Evolutionary conservation across 37 sponge, comb jelly and placozoan genomes (phyloP).

Genomic region (Aphrocallistes beatrix): DNA sequence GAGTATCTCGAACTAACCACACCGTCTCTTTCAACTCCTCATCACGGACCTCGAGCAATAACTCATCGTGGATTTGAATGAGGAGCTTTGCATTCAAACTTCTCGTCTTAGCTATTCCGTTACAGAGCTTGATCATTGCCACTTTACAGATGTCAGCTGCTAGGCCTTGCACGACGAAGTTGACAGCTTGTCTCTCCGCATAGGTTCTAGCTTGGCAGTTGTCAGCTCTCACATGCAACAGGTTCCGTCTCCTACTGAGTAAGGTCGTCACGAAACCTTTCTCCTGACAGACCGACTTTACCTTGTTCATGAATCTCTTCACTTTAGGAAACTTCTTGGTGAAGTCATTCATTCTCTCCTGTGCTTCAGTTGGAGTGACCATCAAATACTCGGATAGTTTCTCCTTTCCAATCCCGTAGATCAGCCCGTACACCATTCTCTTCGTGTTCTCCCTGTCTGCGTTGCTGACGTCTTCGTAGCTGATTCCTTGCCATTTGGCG

Average conservation of each 20-base stretch:
- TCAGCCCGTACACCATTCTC: constrained; percentile 61
- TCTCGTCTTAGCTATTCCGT: not conserved
- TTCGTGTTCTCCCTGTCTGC: constrained; percentile 62
- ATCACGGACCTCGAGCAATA: constrained; percentile 59
- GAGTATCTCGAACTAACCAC: constrained; percentile 15
- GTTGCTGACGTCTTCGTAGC: constrained; percentile 20
- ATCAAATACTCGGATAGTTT: constrained; percentile 50
- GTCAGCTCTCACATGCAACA: constrained; percentile 32
- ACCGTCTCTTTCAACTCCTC: constrained; percentile 25
- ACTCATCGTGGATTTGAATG: constrained; percentile 77
- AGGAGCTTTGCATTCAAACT: constrained; percentile 21
- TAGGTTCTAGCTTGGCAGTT: constrained; percentile 26
- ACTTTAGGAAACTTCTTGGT: constrained; percentile 46
- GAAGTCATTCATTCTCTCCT: constrained; percentile 49
- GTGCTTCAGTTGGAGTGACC: constrained; percentile 24
- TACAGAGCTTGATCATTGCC: constrained; percentile 44
- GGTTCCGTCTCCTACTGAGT: constrained; percentile 39
- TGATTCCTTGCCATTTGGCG: constrained; percentile 26
- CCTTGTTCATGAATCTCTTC: constrained; percentile 25
- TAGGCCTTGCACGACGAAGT: constrained; percentile 70
- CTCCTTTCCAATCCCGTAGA: constrained; percentile 82
- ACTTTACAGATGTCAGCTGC: constrained; percentile 71
- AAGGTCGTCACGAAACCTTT: constrained; percentile 35
- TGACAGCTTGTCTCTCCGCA: constrained; percentile 64
- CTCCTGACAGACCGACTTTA: constrained; percentile 22